A percentile compares a stretch with the other conserved stretches of the same genome.
phyloP scores from a whole-genome alignment of 2,888 invertebrate genomes.

The Tuta absoluta region DNA sequence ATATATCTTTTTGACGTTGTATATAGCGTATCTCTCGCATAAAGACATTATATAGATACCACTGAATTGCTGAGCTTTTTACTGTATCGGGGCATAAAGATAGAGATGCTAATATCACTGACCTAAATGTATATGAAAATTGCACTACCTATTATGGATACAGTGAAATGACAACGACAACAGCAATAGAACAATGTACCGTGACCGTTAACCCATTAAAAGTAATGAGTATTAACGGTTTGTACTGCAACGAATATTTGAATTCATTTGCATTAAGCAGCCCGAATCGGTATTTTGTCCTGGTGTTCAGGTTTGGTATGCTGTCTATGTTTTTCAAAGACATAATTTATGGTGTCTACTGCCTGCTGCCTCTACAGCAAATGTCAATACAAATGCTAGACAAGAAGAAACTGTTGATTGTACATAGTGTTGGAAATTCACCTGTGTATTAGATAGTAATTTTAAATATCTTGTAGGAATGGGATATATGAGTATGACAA shows the following conservation, averaged over 20 bases:
- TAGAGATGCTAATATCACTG: slow-evolving; percentile 11
- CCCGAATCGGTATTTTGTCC: slow-evolving; percentile 17
- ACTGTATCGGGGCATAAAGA: background rate
- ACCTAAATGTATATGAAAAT: slow-evolving; percentile 16
- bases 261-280: slow-evolving; percentile 28
- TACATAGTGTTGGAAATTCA: background rate
- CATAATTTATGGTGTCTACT: background rate
- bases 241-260: slow-evolving; percentile 25
- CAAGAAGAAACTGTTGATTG: background rate
- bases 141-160: slow-evolving; percentile 15
- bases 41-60: background rate
- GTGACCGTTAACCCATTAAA: slow-evolving; percentile 29
- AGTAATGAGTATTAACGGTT: slow-evolving; percentile 26
- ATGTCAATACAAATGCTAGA: slow-evolving; percentile 14
- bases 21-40: background rate
- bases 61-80: background rate
- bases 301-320: slow-evolving; percentile 16
- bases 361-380: background rate
- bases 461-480: too few species aligned
- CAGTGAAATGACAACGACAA: slow-evolving; percentile 14
- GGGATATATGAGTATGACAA: too few species aligned
- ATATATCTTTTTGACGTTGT: too few species aligned
- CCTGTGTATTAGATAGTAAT: background rate
- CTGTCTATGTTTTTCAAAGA: slow-evolving; percentile 17
- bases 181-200: slow-evolving; percentile 22